phyloP scores from a whole-genome alignment of 2,888 invertebrate species.

The Philereme transversata region DNA sequence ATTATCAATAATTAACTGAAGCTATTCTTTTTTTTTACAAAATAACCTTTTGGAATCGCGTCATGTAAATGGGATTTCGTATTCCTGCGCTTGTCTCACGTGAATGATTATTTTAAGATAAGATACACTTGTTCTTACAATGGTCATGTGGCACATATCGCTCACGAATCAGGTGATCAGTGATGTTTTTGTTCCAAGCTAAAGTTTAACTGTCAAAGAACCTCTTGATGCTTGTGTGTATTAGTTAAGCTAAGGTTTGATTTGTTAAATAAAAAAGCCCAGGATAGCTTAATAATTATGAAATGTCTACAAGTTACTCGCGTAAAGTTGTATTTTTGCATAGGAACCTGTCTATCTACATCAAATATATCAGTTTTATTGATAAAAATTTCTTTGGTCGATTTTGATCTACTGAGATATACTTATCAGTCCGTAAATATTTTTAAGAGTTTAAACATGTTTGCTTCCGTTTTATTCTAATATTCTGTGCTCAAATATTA shows the following conservation, averaged over 20 bases:
- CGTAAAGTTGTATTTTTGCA: no score
- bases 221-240: conserved; percentile 30
- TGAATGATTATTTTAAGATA: conserved; percentile 42
- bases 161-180: conserved; percentile 62
- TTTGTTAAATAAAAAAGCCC: conserved; percentile 42
- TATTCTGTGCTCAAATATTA: background rate
- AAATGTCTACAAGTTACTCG: no score
- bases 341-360: background rate
- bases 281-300: no score
- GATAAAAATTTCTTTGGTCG: background rate
- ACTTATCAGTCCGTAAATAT: background rate
- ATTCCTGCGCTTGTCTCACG: conserved; percentile 34
- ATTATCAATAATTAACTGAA: conserved; percentile 48
- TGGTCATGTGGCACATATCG: conserved; percentile 60
- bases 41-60: conserved; percentile 5
- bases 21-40: conserved; percentile 4
- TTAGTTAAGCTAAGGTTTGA: conserved; percentile 40
- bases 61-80: conserved; percentile 15
- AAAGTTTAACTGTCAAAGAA: conserved; percentile 43
- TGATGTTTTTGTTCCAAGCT: conserved; percentile 40
- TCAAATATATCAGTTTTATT: background rate
- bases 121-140: conserved; percentile 57
- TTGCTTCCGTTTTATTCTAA: background rate
- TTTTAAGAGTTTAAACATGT: background rate
- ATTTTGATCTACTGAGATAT: background rate